Conservation (phyloP, 2,888 invertebrate genomes). For the Ischnus inquisitorius region DNA sequence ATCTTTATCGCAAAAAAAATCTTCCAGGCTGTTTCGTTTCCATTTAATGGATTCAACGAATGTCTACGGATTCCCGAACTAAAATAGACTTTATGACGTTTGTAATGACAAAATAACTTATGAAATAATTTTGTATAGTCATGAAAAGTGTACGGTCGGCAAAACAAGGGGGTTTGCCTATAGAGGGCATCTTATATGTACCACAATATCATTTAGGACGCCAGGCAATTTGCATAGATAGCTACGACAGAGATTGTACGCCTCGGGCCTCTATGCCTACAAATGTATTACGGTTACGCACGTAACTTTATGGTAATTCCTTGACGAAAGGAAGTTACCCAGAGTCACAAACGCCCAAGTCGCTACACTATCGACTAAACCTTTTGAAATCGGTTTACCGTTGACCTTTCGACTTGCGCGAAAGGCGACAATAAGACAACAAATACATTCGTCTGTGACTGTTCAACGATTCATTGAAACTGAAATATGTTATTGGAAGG, state of each 20-base stretch:
- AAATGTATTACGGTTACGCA: constrained; percentile 73
- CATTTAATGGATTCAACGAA: not conserved
- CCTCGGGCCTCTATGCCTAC: constrained; percentile 62
- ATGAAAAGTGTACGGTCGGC: not conserved
- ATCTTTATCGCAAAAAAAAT: not conserved
- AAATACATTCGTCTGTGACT: not conserved
- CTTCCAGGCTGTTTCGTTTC: not conserved
- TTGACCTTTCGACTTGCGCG: constrained; percentile 9
- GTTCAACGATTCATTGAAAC: not conserved
- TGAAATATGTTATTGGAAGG: not conserved
- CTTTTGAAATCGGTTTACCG: constrained; percentile 12
- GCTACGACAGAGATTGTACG: constrained; percentile 67
- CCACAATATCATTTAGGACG: constrained; percentile 46
- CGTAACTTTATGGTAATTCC: constrained; percentile 76
- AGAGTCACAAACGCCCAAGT: constrained; percentile 14
- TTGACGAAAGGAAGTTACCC: constrained; percentile 23
- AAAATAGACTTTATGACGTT: constrained; percentile 17
- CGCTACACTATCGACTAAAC: constrained; percentile 18
- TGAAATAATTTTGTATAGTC: not conserved
- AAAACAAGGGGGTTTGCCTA: constrained; percentile 1
- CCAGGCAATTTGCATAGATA: constrained; percentile 78
- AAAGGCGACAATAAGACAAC: constrained; percentile 6
- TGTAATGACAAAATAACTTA: not conserved
- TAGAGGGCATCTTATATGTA: constrained; percentile 12
- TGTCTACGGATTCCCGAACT: not conserved